Conservation (phyloP, 92 coral and sea anemone genomes). For the Parazoanthus swiftii region DNA sequence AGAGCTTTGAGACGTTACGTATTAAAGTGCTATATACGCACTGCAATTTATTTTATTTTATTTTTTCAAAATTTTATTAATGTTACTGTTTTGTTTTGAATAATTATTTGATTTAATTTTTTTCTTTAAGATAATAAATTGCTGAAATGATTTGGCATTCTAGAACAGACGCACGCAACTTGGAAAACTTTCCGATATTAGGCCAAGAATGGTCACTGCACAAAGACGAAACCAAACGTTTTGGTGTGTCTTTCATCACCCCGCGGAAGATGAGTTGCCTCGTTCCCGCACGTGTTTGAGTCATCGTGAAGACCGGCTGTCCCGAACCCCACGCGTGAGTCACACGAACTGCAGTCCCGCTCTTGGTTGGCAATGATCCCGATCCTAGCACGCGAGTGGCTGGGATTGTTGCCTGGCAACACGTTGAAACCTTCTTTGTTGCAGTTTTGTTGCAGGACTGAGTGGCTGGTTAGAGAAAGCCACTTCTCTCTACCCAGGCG, state of each 20-base stretch:
- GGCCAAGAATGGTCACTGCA: constrained; percentile 8
- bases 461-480: background rate
- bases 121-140: too few relatives aligned
- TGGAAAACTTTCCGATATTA: background rate
- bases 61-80: too few relatives aligned
- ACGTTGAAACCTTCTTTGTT: constrained; percentile 44
- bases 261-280: constrained; percentile 8
- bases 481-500: constrained; percentile 11
- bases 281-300: constrained; percentile 44
- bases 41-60: too few relatives aligned
- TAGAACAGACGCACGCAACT: too few relatives aligned
- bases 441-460: constrained; percentile 21
- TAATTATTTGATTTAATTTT: too few relatives aligned
- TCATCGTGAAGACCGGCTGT: constrained; percentile 25
- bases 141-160: too few relatives aligned
- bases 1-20: too few relatives aligned
- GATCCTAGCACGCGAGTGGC: constrained; percentile 35
- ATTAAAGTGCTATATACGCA: too few relatives aligned
- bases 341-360: background rate
- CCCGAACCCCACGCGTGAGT: constrained; percentile 50
- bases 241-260: background rate
- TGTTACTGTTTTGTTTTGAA: too few relatives aligned
- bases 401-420: background rate
- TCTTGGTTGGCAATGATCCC: constrained; percentile 36
- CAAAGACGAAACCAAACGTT: constrained; percentile 34